Base-by-base conservation (phyloP, 2,888 invertebrate species). In the Zhengitettix transpicula region DNA sequence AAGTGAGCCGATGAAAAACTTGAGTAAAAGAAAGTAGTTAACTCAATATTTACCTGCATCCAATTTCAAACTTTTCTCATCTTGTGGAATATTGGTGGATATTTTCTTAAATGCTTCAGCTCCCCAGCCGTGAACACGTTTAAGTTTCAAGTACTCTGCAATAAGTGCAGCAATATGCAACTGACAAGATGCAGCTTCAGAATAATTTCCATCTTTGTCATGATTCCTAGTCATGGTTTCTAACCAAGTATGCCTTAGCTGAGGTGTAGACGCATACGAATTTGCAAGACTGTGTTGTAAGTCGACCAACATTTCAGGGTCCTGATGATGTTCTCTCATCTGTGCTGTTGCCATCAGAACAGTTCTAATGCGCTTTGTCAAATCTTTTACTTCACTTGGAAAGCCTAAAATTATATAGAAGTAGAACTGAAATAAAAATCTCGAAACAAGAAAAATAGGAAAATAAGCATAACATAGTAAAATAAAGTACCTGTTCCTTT, bases 141-240 rank as follows among this genome's bases (percentile, higher is more conserved):
- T 82, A 58, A 88, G 75, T 67, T 90, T 87, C 57, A 98, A 75
- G 74, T 95, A 96, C 71, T 96, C 95, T 0, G 95, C 91, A 77
- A 96, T 92, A 41, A 97, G 77, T 0, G 96, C 97, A 8, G 95
- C 93, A 66, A 96, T 92, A 71, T 98, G 97, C 0, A 96, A 78
- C 71, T 93, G 91, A 70, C 93, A 93, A 71, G 94, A 93, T 69
- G 95, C 94, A 52, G 95, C 95, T 81, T 97, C 97, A 5, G 95
- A 93, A 68, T 84, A 85, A 74, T 95, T 89, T 42, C 82, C 83
- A 69, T 89, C 85, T 62, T 86, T 77, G 10, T 83, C 81, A 70
- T 95, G 93, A 72, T 91, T 87, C 68, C 83, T 82, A 9, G 95
- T 91, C 82, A 97, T 89, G 1, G 91, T 90, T 66, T 94, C 87